A percentile compares a stretch with the other conserved stretches of the same genome.
Conservation (phyloP, 2,888 invertebrate genomes). For the Chymomyza procnemis region DNA sequence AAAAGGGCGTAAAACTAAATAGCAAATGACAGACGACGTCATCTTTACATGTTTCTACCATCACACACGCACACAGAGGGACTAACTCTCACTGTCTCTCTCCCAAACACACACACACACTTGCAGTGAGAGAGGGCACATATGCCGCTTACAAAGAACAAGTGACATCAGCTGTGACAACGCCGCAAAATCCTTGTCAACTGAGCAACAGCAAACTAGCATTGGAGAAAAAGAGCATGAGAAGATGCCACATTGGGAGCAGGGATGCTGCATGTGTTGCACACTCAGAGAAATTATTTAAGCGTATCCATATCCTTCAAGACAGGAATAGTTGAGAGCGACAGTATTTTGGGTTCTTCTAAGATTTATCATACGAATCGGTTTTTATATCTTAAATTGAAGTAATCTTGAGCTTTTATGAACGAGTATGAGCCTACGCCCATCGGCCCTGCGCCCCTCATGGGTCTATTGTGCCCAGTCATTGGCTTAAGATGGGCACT, state of each 20-base stretch:
- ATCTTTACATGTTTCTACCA: conserved; percentile 45
- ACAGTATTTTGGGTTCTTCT: too few species aligned
- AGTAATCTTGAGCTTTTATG: too few species aligned
- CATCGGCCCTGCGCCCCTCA: too few species aligned
- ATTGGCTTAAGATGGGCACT: too few species aligned
- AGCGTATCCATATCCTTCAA: too few species aligned
- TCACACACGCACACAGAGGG: conserved; percentile 14
- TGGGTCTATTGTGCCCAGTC: too few species aligned
- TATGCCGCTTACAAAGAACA: conserved; percentile 48
- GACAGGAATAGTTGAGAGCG: too few species aligned
- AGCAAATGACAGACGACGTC: conserved; percentile 61
- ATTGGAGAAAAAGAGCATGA: neutral
- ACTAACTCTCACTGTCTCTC: conserved; percentile 1
- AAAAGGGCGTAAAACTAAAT: conserved; percentile 43
- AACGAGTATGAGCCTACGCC: too few species aligned
- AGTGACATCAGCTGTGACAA: conserved; percentile 67
- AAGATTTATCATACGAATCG: too few species aligned
- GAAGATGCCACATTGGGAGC: conserved; percentile 18
- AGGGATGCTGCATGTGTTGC: neutral
- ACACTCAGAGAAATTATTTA: neutral
- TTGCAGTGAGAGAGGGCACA: conserved; percentile 25
- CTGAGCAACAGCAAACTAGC: conserved; percentile 43
- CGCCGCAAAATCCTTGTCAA: conserved; percentile 63
- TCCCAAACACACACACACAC: conserved; percentile 2
- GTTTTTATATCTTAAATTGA: too few species aligned